phyloP scores from a whole-genome alignment of 2,888 invertebrate genomes.

The Andrena praecox region DNA sequence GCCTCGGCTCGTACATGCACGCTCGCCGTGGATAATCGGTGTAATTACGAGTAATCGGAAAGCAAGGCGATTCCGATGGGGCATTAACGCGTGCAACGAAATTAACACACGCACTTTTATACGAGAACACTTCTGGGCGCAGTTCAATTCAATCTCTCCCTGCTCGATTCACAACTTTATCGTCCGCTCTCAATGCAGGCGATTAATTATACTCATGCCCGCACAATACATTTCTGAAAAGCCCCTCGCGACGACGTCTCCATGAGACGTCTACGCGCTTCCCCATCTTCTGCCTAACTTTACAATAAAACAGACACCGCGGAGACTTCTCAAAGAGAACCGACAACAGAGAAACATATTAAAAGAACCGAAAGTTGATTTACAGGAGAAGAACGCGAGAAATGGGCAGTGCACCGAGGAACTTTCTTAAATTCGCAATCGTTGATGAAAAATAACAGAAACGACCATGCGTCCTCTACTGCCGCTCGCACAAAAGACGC shows the following conservation, averaged over 20 bases:
- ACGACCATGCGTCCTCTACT: background rate
- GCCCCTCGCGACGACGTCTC: too few species aligned
- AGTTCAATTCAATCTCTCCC: background rate
- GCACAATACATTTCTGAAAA: too few species aligned
- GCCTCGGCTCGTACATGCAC: conserved; percentile 36
- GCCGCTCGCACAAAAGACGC: background rate
- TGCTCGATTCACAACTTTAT: conserved; percentile 28
- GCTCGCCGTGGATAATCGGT: conserved; percentile 54
- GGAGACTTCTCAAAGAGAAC: too few species aligned
- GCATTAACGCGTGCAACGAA: conserved; percentile 48
- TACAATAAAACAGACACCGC: too few species aligned
- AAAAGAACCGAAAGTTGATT: background rate
- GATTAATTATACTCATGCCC: background rate
- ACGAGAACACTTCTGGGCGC: conserved; percentile 24
- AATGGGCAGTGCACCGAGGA: background rate
- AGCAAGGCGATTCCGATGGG: conserved; percentile 41
- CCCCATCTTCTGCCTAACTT: too few species aligned
- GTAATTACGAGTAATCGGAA: conserved; percentile 63
- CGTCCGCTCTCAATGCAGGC: background rate
- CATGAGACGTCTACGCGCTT: too few species aligned
- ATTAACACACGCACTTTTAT: conserved; percentile 45
- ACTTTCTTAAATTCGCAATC: background rate
- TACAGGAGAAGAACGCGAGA: background rate
- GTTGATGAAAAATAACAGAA: background rate
- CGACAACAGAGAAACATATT: too few species aligned